Evolutionary conservation across 2,113 vertebrate genomes (phyloP), one percentile per base, ranked within the genome.

Genomic region (Conger conger): DNA sequence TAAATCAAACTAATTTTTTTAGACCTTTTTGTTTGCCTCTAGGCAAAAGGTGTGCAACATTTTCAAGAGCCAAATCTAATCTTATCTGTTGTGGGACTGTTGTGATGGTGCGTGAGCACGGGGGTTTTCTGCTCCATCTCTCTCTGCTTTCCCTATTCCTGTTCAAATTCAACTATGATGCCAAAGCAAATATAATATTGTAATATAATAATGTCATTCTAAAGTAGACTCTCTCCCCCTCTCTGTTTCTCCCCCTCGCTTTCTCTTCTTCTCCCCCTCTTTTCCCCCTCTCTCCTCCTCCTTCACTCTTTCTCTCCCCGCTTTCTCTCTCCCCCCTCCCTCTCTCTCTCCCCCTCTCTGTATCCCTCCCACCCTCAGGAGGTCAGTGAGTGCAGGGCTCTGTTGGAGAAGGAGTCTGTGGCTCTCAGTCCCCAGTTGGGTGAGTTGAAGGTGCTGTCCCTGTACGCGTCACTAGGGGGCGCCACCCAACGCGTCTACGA

Each of bases 401-500:
- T 94, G 85, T 93, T 99, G 91, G 95, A 95, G 89, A 95, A 89
- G 0, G 96, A 96, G 87, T 90, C 92, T 0, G 0, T 90, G 8
- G 91, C 92, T 0, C 90, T 97, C 86, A 95, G 92, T 89, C 91
- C 95, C 0, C 92, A 90, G 38, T 92, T 96, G 30, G 95, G 95
- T 4, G 83, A 90, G 0, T 91, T 97, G 53, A 88, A 88, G 82
- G 93, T 97, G 30, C 85, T 98, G 79, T 95, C 94, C 0, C 95
- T 99, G 42, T 96, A 98, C 83, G 84, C 93, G 0, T 90, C 93
- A 0, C 86, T 94, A 33, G 95, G 95, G 0, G 93, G 87, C 0
- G 93, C 94, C 0, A 88, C 88, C 0, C 97, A 97, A 93, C 87
- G 94, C 0, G 91, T 97, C 4, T 99, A 99, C 0, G 96, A 90